phyloP scores from a whole-genome alignment of 2,888 invertebrate genomes.

The Drosophila cracens region DNA sequence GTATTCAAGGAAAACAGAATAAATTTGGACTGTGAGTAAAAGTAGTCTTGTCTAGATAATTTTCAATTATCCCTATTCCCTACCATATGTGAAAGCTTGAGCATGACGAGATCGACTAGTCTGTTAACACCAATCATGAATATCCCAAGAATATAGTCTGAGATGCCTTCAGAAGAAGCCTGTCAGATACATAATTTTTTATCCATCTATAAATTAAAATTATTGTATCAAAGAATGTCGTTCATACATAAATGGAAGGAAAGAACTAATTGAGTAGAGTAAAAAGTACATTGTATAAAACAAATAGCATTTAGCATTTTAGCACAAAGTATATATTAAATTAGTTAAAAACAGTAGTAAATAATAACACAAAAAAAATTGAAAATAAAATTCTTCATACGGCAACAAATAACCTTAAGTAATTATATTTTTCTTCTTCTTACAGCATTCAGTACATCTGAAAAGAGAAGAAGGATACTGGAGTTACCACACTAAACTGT shows the following conservation, averaged over 20 bases:
- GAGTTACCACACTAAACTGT: conserved; percentile 12
- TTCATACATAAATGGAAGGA: not conserved
- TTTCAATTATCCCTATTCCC: not conserved
- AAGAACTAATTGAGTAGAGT: not conserved
- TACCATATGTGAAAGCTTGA: not conserved
- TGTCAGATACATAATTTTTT: not conserved
- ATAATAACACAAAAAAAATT: not conserved
- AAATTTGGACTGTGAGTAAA: not conserved
- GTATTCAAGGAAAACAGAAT: not conserved
- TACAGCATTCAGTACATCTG: conserved; percentile 10
- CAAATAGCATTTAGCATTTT: not conserved
- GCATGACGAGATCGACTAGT: not conserved
- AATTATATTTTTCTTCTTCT: not conserved
- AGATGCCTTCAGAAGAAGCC: not conserved
- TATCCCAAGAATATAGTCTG: not conserved
- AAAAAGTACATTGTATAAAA: not conserved
- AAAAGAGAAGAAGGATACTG: conserved; percentile 18
- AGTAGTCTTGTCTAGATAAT: not conserved
- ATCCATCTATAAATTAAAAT: not conserved
- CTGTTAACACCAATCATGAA: not conserved
- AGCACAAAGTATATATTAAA: not conserved
- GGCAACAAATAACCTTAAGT: not conserved
- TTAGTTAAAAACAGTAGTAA: not conserved
- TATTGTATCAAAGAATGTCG: not conserved
- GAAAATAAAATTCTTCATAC: not conserved